phyloP scores from a whole-genome alignment of 2,113 vertebrate genomes.

The Perca fluviatilis region DNA sequence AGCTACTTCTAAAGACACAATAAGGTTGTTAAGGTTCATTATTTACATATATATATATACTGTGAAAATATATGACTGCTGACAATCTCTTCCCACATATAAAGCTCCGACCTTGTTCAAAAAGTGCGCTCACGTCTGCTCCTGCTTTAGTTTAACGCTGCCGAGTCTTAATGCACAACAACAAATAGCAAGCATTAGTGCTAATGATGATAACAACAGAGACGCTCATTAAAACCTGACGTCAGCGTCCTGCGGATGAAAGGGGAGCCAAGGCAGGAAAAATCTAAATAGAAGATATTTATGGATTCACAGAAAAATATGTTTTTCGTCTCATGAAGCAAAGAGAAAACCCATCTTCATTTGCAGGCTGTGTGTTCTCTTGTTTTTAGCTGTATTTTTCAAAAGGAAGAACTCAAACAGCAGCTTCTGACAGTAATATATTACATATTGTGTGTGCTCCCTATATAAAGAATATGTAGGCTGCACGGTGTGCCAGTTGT shows the following conservation, averaged over 20 bases:
- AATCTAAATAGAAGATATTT: slow-evolving; percentile 45
- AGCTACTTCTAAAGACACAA: background rate
- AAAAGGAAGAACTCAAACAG: slow-evolving; percentile 14
- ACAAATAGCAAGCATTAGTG: slow-evolving; percentile 53
- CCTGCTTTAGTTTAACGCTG: background rate
- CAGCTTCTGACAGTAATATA: slow-evolving; percentile 30
- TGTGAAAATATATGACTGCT: background rate
- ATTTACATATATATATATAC: no score
- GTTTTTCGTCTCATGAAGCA: slow-evolving; percentile 22
- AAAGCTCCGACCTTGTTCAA: background rate
- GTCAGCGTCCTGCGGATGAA: slow-evolving; percentile 53
- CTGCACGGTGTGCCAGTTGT: slow-evolving; percentile 3
- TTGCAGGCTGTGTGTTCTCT: slow-evolving; percentile 1
- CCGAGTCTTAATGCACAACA: slow-evolving; percentile 20
- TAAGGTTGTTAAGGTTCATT: background rate
- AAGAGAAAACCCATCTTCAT: background rate
- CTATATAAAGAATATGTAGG: slow-evolving; percentile 2
- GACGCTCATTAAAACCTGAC: slow-evolving; percentile 53
- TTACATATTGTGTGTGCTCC: background rate
- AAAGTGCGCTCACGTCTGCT: slow-evolving; percentile 18
- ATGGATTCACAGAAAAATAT: slow-evolving; percentile 33
- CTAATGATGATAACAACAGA: slow-evolving; percentile 61
- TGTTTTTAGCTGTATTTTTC: slow-evolving; percentile 32
- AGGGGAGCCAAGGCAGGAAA: slow-evolving; percentile 15
- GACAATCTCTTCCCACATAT: background rate